Conservation (phyloP, 2,888 invertebrate genomes). For the Cepaea hortensis region DNA sequence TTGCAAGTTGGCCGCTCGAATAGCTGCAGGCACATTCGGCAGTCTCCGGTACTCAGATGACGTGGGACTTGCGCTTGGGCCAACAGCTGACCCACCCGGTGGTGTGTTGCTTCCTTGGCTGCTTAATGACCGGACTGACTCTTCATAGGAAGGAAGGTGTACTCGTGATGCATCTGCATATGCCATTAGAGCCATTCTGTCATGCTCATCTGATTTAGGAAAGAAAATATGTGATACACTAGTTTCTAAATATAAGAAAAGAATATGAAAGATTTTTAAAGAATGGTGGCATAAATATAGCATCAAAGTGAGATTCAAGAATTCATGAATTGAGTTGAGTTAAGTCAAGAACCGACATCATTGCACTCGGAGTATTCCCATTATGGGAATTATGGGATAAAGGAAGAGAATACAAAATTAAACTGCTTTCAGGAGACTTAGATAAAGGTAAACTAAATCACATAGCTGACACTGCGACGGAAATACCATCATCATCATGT, state of each 20-base stretch:
- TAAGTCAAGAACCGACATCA: too few species aligned
- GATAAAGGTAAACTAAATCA: too few species aligned
- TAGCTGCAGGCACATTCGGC: slow-evolving; percentile 66
- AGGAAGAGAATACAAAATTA: too few species aligned
- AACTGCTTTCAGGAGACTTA: too few species aligned
- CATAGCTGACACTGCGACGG: too few species aligned
- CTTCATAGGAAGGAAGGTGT: slow-evolving; percentile 79
- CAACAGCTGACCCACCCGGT: neutral
- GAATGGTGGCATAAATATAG: too few species aligned
- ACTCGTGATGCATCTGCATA: slow-evolving; percentile 78
- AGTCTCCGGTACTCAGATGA: slow-evolving; percentile 70
- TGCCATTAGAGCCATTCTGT: slow-evolving; percentile 79
- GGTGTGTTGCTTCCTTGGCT: slow-evolving; percentile 19
- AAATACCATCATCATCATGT: too few species aligned
- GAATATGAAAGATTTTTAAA: neutral
- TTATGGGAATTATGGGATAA: too few species aligned
- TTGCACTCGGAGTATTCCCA: too few species aligned
- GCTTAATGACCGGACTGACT: slow-evolving; percentile 75
- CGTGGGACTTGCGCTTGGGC: slow-evolving; percentile 29
- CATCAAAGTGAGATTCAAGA: too few species aligned
- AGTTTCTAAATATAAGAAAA: neutral
- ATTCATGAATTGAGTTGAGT: too few species aligned
- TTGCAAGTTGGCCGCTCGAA: slow-evolving; percentile 53
- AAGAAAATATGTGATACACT: too few species aligned
- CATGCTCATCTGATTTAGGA: slow-evolving; percentile 71